phyloP scores from a whole-genome alignment of 2,888 invertebrate species.

The Oxystoma pomonae region DNA sequence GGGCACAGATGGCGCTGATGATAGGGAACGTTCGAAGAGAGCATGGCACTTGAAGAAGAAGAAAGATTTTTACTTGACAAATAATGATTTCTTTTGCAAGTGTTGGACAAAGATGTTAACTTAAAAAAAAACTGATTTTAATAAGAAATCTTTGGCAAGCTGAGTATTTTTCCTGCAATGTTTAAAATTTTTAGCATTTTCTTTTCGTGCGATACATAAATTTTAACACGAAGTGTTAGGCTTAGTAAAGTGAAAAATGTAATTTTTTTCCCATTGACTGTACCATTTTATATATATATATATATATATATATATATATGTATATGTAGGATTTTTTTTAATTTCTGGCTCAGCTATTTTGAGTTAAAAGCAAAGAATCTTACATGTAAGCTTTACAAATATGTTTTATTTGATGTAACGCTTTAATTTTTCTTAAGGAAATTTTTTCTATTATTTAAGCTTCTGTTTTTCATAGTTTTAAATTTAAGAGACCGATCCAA shows the following conservation, averaged over 20 bases:
- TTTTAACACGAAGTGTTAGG: background rate
- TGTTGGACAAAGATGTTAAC: too few species aligned
- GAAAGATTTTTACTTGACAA: too few species aligned
- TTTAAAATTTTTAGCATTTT: background rate
- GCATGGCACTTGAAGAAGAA: too few species aligned
- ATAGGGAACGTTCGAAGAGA: too few species aligned
- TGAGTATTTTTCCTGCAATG: constrained; percentile 14
- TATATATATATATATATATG: background rate
- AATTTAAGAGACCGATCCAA: constrained; percentile 42
- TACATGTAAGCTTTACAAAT: too few species aligned
- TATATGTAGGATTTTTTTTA: background rate
- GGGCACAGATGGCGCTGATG: too few species aligned
- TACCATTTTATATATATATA: too few species aligned
- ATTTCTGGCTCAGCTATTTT: background rate
- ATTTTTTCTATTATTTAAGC: constrained; percentile 22
- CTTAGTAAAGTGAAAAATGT: too few species aligned
- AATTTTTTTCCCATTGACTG: too few species aligned
- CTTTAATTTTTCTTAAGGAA: background rate
- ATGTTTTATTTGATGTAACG: background rate
- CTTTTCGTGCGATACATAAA: constrained; percentile 9
- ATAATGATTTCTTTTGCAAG: too few species aligned
- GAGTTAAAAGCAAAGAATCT: too few species aligned
- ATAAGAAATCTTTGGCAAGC: constrained; percentile 19
- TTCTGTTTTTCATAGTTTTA: constrained; percentile 16
- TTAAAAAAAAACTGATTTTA: too few species aligned